These are phyloP conservation scores for Amiota mariae DNA, from an alignment of 2,888 invertebrate genomes.

Conservation along the genomic window DNA sequence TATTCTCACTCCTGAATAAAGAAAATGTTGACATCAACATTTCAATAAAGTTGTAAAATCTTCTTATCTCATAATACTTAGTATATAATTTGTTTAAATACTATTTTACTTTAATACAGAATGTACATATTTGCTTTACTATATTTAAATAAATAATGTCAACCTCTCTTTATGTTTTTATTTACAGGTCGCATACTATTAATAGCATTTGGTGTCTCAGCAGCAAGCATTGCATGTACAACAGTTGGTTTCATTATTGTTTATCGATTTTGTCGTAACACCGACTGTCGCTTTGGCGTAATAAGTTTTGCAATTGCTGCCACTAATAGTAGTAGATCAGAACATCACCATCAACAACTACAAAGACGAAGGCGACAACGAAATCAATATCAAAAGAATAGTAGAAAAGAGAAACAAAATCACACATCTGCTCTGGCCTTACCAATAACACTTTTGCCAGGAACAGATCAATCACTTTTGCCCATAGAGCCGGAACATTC, in stretches of 20 bases:
- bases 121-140: too few species aligned
- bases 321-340: constrained; percentile 47
- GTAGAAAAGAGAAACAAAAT: not conserved
- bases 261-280: constrained; percentile 56
- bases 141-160: not conserved
- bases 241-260: constrained; percentile 67
- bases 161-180: constrained; percentile 14
- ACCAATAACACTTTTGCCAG: constrained; percentile 66
- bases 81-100: not conserved
- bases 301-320: constrained; percentile 38
- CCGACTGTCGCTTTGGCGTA: constrained; percentile 14
- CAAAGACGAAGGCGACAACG: constrained; percentile 16
- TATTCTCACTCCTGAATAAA: too few species aligned
- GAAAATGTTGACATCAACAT: too few species aligned
- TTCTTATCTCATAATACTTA: too few species aligned
- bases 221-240: constrained; percentile 65
- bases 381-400: constrained; percentile 47
- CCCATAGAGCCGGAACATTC: constrained; percentile 74
- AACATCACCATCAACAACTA: not conserved
- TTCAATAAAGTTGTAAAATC: too few species aligned
- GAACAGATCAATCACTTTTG: constrained; percentile 70
- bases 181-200: constrained; percentile 66
- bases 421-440: constrained; percentile 71
- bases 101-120: not conserved
- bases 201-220: constrained; percentile 67